These are phyloP conservation scores for Halcyon senegalensis DNA, from an alignment of 2,113 vertebrate species.

Conservation along the genomic window DNA sequence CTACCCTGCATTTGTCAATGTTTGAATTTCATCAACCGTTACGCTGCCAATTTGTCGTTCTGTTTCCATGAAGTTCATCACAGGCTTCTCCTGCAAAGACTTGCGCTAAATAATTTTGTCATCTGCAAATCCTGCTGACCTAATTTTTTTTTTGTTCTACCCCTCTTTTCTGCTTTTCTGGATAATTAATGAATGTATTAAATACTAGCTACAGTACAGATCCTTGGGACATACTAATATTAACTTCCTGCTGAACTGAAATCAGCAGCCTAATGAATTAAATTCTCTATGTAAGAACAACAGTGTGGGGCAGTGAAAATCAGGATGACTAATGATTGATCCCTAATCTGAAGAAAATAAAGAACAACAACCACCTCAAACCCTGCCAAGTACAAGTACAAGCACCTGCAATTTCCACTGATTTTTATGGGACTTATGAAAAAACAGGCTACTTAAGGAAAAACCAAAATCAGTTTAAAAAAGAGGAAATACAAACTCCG, in stretches of 20 bases:
- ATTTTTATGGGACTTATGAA: neutral
- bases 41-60: slow-evolving; percentile 29
- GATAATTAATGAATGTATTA: slow-evolving; percentile 37
- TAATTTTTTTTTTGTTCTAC: slow-evolving; percentile 4
- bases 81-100: neutral
- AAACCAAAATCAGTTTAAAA: neutral
- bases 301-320: neutral
- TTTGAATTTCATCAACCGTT: neutral
- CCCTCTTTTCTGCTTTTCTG: slow-evolving; percentile 18
- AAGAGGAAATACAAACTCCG: neutral
- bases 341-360: neutral
- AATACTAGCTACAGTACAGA: neutral
- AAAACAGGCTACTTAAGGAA: neutral
- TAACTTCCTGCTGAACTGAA: slow-evolving; percentile 4
- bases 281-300: neutral
- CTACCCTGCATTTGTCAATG: slow-evolving; percentile 20
- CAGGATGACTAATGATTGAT: neutral
- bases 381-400: neutral
- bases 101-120: slow-evolving; percentile 33
- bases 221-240: slow-evolving; percentile 18
- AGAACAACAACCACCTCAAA: neutral
- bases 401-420: neutral
- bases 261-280: slow-evolving; percentile 25
- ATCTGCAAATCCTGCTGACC: slow-evolving; percentile 36
- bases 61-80: slow-evolving; percentile 18